Evolutionary conservation across 2,888 invertebrate genomes (phyloP), one percentile per base, ranked within the genome.

Genomic region (Phyllotreta striolata): DNA sequence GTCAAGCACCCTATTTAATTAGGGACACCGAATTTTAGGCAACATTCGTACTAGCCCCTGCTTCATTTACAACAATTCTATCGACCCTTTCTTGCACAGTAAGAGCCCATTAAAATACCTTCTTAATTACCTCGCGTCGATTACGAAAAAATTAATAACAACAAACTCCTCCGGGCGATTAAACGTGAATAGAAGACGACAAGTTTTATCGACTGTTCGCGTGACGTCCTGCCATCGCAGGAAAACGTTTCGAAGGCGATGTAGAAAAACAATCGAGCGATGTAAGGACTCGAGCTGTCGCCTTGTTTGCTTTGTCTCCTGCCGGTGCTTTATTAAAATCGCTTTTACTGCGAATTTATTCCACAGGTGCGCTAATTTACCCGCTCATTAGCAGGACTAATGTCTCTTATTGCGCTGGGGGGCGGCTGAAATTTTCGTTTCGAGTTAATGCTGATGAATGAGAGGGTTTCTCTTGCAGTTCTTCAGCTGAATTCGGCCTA

Each of bases 401-500:
- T n/a, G n/a, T n/a, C n/a, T n/a, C n/a, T n/a, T n/a, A n/a, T n/a
- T n/a, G n/a, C n/a, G n/a, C n/a, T n/a, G n/a, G n/a, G n/a, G n/a
- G n/a, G n/a, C n/a, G n/a, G n/a, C n/a, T 43, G 4, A 43, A 43
- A 6, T 10, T 43, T 47, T 47, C 35, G 9, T 47, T 47, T 39
- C 39, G 8, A 7, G 8, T 39, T 39, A 7, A 39, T 39, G 6
- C 8, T 39, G 7, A 39, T 39, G 6, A 6, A 34, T 24, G n/a
- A n/a, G n/a, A n/a, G 12, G 44, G 54, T 54, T 55, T 58, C 55
- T 61, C 52, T 52, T 60, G 49, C 74, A 85, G 85, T 82, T 67
- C 72, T 82, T 64, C 83, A 85, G 74, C 81, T 85, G 77, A 85
- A 82, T 74, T 82, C 85, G 9, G 83, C 84, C 40, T 83, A 83